Conservation (phyloP, 1,140 invertebrate species). For the Philopotamus ludificatus region DNA sequence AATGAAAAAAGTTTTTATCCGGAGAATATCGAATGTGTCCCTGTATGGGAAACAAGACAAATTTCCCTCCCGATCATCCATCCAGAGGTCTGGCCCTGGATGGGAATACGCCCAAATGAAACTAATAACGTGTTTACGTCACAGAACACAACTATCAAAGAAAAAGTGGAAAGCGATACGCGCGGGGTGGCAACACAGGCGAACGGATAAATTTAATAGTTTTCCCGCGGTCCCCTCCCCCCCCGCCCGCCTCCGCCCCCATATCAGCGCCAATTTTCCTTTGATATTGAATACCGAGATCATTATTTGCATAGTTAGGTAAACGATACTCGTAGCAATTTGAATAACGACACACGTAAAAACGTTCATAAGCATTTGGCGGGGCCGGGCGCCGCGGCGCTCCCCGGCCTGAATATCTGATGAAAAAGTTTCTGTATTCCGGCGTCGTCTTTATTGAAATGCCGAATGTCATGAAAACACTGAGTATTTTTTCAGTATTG, state of each 20-base stretch:
- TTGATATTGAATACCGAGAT: slow-evolving; percentile 41
- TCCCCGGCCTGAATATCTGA: not conserved
- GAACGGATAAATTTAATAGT: slow-evolving; percentile 36
- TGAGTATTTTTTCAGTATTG: slow-evolving; percentile 22
- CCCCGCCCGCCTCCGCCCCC: slow-evolving; percentile 14
- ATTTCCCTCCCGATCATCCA: slow-evolving; percentile 17
- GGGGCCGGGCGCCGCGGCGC: not conserved
- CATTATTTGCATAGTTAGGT: slow-evolving; percentile 43
- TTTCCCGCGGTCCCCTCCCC: slow-evolving; percentile 20
- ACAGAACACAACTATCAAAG: slow-evolving; percentile 37
- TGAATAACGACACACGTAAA: slow-evolving; percentile 35
- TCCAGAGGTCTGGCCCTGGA: slow-evolving; percentile 7
- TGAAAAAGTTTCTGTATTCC: slow-evolving; percentile 30
- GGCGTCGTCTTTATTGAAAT: slow-evolving; percentile 28
- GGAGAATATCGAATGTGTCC: slow-evolving; percentile 7
- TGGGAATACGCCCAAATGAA: slow-evolving; percentile 33
- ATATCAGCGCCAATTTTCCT: slow-evolving; percentile 40
- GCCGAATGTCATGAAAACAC: slow-evolving; percentile 29
- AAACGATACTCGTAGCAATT: slow-evolving; percentile 41
- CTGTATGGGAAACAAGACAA: slow-evolving; percentile 19
- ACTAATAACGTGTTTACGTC: slow-evolving; percentile 37
- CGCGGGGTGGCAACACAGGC: slow-evolving; percentile 6
- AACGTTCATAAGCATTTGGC: slow-evolving; percentile 8
- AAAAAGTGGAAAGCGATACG: slow-evolving; percentile 24
- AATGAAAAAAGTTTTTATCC: slow-evolving; percentile 24